Evolutionary conservation across 2,113 vertebrate species (phyloP), one percentile per base, ranked within the genome.

Genomic region (Anoura caudifer): DNA sequence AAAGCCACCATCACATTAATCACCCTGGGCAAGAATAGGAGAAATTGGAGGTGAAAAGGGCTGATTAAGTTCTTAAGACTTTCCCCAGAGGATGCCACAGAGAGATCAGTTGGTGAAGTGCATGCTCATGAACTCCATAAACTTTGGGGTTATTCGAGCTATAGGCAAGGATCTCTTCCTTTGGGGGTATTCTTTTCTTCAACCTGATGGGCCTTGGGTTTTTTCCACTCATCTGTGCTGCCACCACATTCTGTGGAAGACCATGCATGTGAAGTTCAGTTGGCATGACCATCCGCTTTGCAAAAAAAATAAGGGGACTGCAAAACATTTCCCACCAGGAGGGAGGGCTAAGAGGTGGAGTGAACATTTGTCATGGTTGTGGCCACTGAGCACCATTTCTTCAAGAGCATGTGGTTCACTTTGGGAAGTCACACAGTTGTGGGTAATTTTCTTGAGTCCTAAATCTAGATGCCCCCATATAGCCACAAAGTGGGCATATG

Each of bases 41-140:
- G 3, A 97, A 91, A 95, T 5, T 3, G 0, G 69, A 93, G 24
- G 72, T 67, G 45, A 73, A 97, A 94, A 84, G 87, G 85, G 33
- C 36, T 2, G 0, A 96, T 12, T 85, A 83, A 91, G 77, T 70
- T 76, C 69, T 92, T 77, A 90, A 85, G 79, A 82, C 93, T 91
- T 87, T 90, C 86, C 67, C 70, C 28, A 22, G 95, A 93, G 93
- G 88, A 89, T 9, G 28, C 45, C 50, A 69, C 31, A 0, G n/a
- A 22, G 92, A 84, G 86, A 95, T 50, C 20, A 11, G n/a, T 45
- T 61, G 63, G 59, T 43, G n/a, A 87, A 90, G 33, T 17, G 45
- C 3, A 7, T 15, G 3, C 47, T 79, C 56, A 1, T 70, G 75
- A 95, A 86, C 73, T 91, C 72, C 47, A 26, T 79, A 83, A 72